Evolutionary conservation across 2,888 invertebrate genomes (phyloP).

Genomic region (Cryptus armator): DNA sequence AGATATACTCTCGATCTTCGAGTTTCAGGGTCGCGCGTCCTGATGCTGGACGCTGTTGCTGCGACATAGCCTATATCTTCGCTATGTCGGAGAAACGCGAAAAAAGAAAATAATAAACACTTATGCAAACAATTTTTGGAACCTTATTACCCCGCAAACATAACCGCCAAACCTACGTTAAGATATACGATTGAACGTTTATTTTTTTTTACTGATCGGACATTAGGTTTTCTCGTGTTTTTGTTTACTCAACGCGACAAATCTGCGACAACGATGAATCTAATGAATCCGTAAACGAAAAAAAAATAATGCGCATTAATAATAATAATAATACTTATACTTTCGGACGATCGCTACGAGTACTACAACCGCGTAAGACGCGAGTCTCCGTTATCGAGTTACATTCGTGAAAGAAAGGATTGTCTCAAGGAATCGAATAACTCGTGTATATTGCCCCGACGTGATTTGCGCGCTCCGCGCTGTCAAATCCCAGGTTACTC

Average conservation of each 20-base stretch:
- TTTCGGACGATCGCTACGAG: no score
- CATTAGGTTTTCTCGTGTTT: no score
- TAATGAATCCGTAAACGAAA: no score
- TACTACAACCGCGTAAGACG: neutral
- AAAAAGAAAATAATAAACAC: neutral
- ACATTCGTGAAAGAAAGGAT: slow-evolving; percentile 5
- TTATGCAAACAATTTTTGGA: neutral
- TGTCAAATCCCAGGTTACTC: slow-evolving; percentile 38
- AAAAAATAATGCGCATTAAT: no score
- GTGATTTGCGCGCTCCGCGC: neutral
- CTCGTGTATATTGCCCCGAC: neutral
- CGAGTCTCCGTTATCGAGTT: slow-evolving; percentile 3
- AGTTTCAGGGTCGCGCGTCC: slow-evolving; percentile 75
- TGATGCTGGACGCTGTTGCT: neutral
- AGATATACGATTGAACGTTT: no score
- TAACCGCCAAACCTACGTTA: no score
- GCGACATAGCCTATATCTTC: neutral
- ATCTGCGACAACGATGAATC: no score
- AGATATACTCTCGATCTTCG: slow-evolving; percentile 75
- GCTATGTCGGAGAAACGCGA: neutral
- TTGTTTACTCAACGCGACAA: no score
- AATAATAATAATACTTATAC: no score
- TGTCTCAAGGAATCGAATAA: slow-evolving; percentile 22
- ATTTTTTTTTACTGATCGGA: no score
- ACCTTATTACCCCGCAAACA: no score